Evolutionary conservation across 2,888 invertebrate species (phyloP).

Genomic region (Zygaena filipendulae): DNA sequence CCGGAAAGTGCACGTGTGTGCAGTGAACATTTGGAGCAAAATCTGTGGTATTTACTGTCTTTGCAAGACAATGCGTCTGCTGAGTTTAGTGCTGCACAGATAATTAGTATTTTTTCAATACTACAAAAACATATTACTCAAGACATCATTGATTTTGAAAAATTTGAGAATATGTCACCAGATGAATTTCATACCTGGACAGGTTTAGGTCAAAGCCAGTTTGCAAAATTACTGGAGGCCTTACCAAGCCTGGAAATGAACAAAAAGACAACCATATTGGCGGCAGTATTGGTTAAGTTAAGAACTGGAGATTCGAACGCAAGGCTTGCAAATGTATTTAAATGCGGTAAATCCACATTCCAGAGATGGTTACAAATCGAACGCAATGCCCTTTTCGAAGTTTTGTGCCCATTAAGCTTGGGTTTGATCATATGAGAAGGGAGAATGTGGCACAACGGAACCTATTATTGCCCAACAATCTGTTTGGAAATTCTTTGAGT

Average conservation of each 20-base stretch:
- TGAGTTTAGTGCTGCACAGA: conserved; percentile 11
- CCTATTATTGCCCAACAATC: conserved; percentile 2
- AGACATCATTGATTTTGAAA: conserved; percentile 8
- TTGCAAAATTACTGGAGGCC: conserved; percentile 6
- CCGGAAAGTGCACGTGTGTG: conserved; percentile 12
- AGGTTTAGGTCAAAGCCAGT: conserved; percentile 7
- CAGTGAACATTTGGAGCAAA: conserved; percentile 10
- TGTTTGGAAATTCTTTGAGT: neutral
- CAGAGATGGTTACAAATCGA: conserved; percentile 3
- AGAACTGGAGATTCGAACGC: conserved; percentile 7
- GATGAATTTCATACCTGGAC: conserved; percentile 5
- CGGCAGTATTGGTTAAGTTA: conserved; percentile 3
- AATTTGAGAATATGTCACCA: conserved; percentile 2
- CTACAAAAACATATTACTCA: conserved; percentile 6
- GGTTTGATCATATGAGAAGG: conserved; percentile 4
- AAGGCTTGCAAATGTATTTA: conserved; percentile 8
- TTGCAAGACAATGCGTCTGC: conserved; percentile 9
- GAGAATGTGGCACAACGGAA: conserved; percentile 8
- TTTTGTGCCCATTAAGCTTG: conserved; percentile 1
- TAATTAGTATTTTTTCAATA: conserved; percentile 8
- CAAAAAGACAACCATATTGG: conserved; percentile 2
- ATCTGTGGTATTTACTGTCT: conserved; percentile 10
- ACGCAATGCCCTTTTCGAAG: conserved; percentile 2
- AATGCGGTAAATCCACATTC: conserved; percentile 7
- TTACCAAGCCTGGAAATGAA: conserved; percentile 4